A percentile compares a stretch with the other conserved stretches of the same genome.
phyloP scores from a whole-genome alignment of 2,797 vertebrate genomes.

The Tinamus major region DNA sequence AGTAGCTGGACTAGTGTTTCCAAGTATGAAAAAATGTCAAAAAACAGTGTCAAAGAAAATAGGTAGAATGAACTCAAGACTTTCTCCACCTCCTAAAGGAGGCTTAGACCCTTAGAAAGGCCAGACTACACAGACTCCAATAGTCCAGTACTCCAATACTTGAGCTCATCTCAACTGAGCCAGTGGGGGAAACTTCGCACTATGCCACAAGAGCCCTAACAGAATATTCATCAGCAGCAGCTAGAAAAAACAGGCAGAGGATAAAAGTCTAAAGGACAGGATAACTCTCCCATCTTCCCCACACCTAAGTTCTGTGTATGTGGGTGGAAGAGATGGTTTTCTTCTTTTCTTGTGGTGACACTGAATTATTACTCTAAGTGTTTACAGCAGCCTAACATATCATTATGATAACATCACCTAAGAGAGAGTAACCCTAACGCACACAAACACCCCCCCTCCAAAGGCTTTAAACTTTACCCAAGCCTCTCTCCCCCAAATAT shows the following conservation, averaged over 20 bases:
- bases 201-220: background rate
- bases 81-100: background rate
- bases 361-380: background rate
- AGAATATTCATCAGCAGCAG: background rate
- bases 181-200: background rate
- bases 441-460: no score
- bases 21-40: background rate
- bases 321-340: background rate
- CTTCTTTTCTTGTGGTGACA: background rate
- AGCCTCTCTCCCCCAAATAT: background rate
- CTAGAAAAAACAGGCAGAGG: background rate
- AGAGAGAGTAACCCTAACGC: background rate
- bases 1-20: background rate
- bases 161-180: background rate
- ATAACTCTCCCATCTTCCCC: background rate
- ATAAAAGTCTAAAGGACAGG: background rate
- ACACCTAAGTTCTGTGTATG: background rate
- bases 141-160: background rate
- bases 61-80: background rate
- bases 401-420: background rate
- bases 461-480: background rate
- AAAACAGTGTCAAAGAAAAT: background rate
- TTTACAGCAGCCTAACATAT: background rate
- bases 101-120: background rate
- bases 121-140: background rate